A percentile compares a stretch with the other conserved stretches of the same genome.
Evolutionary conservation across 2,113 vertebrate species (phyloP).

Genomic region (Tachysurus fulvidraco): DNA sequence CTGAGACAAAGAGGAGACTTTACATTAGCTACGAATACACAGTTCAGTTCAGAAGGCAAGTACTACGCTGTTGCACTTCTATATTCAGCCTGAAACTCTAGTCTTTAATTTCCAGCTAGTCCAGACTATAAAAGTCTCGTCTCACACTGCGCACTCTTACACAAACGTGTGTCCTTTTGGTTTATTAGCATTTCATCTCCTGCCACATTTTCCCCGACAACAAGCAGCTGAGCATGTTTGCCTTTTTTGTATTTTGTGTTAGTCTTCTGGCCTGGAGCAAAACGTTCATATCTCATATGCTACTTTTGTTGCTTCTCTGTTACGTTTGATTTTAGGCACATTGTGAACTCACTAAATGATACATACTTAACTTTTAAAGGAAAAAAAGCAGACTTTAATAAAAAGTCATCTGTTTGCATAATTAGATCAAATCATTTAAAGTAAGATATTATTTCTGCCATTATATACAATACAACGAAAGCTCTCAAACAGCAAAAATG

Average conservation of each 20-base stretch:
- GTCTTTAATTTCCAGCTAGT: slow-evolving; percentile 12
- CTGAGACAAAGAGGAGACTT: background rate
- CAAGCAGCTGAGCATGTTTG: slow-evolving; percentile 58
- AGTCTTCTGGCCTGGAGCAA: background rate
- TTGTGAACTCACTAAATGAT: background rate
- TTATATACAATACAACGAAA: too few species aligned
- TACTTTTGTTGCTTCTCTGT: background rate
- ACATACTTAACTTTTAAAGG: too few species aligned
- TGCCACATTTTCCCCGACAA: slow-evolving; percentile 9
- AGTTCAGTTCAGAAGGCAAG: background rate
- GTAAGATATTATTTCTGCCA: too few species aligned
- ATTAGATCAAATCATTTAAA: too few species aligned
- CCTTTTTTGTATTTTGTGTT: slow-evolving; percentile 41
- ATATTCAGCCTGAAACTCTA: slow-evolving; percentile 16
- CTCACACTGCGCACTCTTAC: background rate
- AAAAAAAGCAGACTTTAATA: background rate
- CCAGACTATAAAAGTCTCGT: background rate
- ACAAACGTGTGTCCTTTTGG: background rate
- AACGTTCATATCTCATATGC: background rate
- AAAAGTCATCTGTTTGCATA: background rate
- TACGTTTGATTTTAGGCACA: background rate
- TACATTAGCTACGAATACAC: background rate
- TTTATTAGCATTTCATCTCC: slow-evolving; percentile 8
- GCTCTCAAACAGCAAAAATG: too few species aligned
- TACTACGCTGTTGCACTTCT: background rate